phyloP scores from a whole-genome alignment of 2,113 vertebrate species.

The Tonatia bakeri region DNA sequence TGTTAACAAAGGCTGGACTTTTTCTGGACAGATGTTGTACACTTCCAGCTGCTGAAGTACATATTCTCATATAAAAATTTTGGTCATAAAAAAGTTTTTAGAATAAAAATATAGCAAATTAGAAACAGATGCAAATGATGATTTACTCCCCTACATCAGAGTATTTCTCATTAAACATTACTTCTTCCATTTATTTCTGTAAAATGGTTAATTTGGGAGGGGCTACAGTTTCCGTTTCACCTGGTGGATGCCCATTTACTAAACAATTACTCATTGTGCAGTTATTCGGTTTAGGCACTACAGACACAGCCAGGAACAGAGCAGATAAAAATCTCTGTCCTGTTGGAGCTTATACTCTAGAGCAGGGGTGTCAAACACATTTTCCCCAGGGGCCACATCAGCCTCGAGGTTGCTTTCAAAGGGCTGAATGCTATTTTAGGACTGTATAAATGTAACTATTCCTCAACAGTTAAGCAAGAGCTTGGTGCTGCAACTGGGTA shows the following conservation, averaged over 20 bases:
- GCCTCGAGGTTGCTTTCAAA: too few species aligned
- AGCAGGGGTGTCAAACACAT: too few species aligned
- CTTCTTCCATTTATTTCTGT: background rate
- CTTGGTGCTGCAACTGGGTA: too few species aligned
- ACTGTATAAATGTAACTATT: too few species aligned
- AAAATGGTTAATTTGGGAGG: background rate
- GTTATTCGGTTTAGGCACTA: background rate
- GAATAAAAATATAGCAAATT: background rate
- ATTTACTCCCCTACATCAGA: background rate
- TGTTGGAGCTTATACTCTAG: background rate
- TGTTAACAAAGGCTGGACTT: too few species aligned
- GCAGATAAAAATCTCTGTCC: background rate
- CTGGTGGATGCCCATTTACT: background rate
- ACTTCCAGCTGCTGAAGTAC: background rate
- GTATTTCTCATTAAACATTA: background rate
- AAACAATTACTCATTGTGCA: background rate
- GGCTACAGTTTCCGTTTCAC: background rate
- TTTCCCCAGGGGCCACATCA: too few species aligned
- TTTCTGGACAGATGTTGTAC: background rate
- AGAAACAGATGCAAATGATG: background rate
- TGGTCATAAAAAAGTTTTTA: constrained; percentile 3
- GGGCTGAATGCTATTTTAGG: too few species aligned
- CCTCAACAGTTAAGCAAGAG: too few species aligned
- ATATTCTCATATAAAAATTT: background rate
- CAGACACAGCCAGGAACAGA: background rate